These are phyloP conservation scores for Lycodopsis pacificus DNA, from an alignment of 2,797 vertebrate species.

Conservation along the genomic window DNA sequence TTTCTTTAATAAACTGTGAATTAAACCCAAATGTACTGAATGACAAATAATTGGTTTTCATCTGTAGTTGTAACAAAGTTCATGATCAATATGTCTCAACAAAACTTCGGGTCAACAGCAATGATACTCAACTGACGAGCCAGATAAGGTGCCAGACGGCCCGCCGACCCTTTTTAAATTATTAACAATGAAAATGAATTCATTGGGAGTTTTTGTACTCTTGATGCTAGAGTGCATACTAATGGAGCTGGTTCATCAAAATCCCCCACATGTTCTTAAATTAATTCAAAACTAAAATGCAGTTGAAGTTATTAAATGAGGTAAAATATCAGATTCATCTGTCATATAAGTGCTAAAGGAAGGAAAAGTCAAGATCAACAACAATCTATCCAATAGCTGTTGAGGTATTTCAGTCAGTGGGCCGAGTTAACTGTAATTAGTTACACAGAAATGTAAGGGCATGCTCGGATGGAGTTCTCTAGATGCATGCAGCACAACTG, in stretches of 20 bases:
- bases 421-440: no score
- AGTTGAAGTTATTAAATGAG: background rate
- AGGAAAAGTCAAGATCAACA: conserved; percentile 5
- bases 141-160: background rate
- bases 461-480: conserved; percentile 50
- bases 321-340: background rate
- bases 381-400: background rate
- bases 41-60: background rate
- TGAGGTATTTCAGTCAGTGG: background rate
- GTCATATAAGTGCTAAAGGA: background rate
- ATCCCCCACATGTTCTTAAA: no score
- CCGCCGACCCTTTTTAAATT: background rate
- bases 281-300: background rate
- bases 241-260: background rate
- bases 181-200: background rate
- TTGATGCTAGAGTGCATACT: no score
- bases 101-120: background rate
- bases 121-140: background rate
- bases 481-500: conserved; percentile 46
- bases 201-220: background rate
- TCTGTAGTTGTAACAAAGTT: background rate
- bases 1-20: conserved; percentile 6
- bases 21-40: background rate
- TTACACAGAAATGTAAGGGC: conserved; percentile 65
- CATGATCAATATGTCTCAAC: background rate